Evolutionary conservation across 2,888 invertebrate species (phyloP).

Genomic region (Rapana venosa): DNA sequence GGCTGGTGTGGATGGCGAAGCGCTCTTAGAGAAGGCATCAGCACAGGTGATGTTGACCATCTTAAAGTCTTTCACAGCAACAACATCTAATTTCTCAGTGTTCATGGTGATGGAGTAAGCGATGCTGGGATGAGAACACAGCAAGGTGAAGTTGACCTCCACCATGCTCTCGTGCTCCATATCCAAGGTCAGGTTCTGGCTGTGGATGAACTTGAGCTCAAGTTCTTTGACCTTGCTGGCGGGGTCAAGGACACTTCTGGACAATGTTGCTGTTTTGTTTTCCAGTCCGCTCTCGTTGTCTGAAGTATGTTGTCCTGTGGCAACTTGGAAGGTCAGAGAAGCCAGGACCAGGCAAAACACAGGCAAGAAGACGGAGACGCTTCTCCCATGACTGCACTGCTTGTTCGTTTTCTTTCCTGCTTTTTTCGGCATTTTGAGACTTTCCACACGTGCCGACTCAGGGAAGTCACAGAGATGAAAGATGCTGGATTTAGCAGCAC

Average conservation of each 20-base stretch:
- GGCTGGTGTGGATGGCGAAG: neutral
- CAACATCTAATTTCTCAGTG: constrained; percentile 25
- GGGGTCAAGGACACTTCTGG: neutral
- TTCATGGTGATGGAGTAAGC: constrained; percentile 13
- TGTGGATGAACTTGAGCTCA: neutral
- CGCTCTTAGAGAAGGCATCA: neutral
- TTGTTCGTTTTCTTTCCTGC: neutral
- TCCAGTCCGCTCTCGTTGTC: no score
- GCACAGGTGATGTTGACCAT: constrained; percentile 32
- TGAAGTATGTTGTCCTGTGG: no score
- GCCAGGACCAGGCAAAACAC: neutral
- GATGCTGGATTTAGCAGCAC: no score
- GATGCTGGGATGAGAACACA: constrained; percentile 12
- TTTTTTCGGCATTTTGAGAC: neutral
- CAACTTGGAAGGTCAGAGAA: no score
- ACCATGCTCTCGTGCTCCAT: constrained; percentile 20
- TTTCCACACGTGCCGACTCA: neutral
- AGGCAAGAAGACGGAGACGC: neutral
- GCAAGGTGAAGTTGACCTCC: constrained; percentile 21
- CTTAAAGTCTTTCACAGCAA: neutral
- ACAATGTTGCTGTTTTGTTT: neutral
- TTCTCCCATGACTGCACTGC: neutral
- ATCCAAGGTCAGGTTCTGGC: neutral
- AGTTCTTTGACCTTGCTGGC: neutral
- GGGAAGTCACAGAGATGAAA: neutral